Percentiles rank a stretch among this genome's conserved stretches.
phyloP scores from a whole-genome alignment of 2,888 invertebrate species.

The Acanthosepion esculentum region DNA sequence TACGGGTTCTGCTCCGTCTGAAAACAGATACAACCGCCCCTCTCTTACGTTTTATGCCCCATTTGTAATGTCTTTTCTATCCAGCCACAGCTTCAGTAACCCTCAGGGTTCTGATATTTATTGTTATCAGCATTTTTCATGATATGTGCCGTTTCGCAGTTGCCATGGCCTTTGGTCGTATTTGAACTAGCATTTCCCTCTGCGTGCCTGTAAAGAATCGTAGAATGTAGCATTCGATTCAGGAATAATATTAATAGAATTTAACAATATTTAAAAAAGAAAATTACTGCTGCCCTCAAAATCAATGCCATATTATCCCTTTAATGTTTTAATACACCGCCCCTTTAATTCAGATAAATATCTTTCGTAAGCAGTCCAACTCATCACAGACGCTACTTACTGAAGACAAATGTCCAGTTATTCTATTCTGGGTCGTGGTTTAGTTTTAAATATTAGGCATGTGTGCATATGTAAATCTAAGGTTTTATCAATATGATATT shows the following conservation, averaged over 20 bases:
- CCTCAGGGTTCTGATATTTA: background rate
- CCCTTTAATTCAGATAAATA: too few relatives aligned
- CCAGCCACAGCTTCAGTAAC: slow-evolving; percentile 33
- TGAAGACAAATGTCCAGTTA: too few relatives aligned
- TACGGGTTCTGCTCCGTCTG: slow-evolving; percentile 8
- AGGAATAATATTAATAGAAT: background rate
- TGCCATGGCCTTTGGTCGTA: background rate
- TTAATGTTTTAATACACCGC: too few relatives aligned
- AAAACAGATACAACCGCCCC: background rate
- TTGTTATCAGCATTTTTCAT: background rate
- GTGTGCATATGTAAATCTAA: too few relatives aligned
- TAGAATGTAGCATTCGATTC: background rate
- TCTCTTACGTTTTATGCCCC: background rate
- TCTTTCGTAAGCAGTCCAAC: too few relatives aligned
- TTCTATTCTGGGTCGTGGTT: too few relatives aligned
- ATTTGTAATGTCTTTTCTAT: background rate
- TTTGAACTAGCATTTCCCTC: background rate
- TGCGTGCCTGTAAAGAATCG: background rate
- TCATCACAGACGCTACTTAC: too few relatives aligned
- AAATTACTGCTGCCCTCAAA: too few relatives aligned
- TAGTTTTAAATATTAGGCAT: too few relatives aligned
- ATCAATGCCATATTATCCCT: too few relatives aligned
- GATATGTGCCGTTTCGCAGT: background rate
- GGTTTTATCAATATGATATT: too few relatives aligned
- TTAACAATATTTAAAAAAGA: too few relatives aligned